Evolutionary conservation across 2,113 vertebrate genomes (phyloP).

Genomic region (Pycnonotus jocosus): DNA sequence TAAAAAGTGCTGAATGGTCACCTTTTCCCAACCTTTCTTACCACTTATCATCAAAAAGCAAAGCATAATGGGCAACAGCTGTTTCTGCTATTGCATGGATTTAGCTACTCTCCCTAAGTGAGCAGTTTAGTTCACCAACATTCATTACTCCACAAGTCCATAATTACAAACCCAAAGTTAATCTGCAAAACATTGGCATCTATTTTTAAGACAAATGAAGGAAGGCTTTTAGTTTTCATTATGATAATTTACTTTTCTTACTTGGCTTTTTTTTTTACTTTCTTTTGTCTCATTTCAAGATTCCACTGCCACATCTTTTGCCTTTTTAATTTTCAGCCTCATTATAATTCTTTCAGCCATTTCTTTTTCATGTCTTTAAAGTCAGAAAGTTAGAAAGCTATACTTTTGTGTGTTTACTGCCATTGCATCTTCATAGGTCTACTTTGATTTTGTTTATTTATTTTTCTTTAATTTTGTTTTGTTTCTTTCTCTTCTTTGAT

Average conservation of each 20-base stretch:
- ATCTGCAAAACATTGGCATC: conserved; percentile 43
- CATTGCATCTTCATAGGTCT: background rate
- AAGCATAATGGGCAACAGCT: conserved; percentile 53
- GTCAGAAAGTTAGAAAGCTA: background rate
- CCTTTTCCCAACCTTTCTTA: conserved; percentile 54
- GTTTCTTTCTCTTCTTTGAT: background rate
- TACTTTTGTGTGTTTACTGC: background rate
- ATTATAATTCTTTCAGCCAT: background rate
- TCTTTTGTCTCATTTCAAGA: background rate
- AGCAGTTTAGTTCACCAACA: background rate
- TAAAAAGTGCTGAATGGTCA: conserved; percentile 50
- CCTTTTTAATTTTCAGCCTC: background rate
- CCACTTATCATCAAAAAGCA: conserved; percentile 48
- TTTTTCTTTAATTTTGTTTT: background rate
- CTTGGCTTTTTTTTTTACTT: conserved; percentile 18
- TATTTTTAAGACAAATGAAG: conserved; percentile 39
- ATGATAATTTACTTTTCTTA: conserved; percentile 37
- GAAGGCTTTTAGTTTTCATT: conserved; percentile 35
- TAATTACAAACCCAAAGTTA: conserved; percentile 35
- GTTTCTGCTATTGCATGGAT: conserved; percentile 12
- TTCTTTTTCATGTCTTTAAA: background rate
- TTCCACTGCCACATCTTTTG: background rate
- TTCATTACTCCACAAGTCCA: background rate
- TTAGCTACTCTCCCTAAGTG: background rate
- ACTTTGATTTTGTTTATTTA: background rate